Evolutionary conservation across 2,888 invertebrate species (phyloP).

Genomic region (Lepidocyrtinus sp.): DNA sequence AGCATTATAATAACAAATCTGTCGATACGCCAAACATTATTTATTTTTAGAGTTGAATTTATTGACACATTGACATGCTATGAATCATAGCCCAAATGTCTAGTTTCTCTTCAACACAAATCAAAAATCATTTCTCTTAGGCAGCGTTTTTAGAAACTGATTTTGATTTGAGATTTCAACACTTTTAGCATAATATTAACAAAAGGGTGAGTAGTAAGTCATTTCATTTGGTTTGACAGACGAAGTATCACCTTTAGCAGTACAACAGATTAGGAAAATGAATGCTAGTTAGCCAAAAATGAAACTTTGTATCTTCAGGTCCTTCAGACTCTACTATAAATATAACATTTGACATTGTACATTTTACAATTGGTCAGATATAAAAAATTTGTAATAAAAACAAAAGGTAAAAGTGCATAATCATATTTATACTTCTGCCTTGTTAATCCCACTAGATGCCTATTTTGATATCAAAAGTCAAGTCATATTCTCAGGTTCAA

Average conservation of each 20-base stretch:
- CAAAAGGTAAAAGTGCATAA: neutral
- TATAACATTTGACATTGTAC: slow-evolving; percentile 9
- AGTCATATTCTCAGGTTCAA: slow-evolving; percentile 37
- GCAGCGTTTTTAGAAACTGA: neutral
- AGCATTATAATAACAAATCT: neutral
- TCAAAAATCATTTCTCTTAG: no score
- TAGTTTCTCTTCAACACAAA: neutral
- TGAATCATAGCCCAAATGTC: neutral
- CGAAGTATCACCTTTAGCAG: neutral
- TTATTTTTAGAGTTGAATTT: slow-evolving; percentile 9
- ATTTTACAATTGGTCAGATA: slow-evolving; percentile 4
- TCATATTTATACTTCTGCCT: slow-evolving; percentile 1
- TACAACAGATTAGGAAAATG: neutral
- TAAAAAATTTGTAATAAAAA: slow-evolving; percentile 2
- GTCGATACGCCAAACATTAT: neutral
- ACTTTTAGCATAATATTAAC: neutral
- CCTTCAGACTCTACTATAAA: slow-evolving; percentile 1
- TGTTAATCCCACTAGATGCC: neutral
- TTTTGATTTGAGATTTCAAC: neutral
- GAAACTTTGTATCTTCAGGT: neutral
- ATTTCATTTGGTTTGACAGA: neutral
- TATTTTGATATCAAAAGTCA: neutral
- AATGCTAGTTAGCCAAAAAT: neutral
- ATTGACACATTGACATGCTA: slow-evolving; percentile 1
- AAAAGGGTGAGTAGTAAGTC: neutral